These are phyloP conservation scores for Phortica magna DNA, from an alignment of 2,888 invertebrate genomes.

Conservation along the genomic window DNA sequence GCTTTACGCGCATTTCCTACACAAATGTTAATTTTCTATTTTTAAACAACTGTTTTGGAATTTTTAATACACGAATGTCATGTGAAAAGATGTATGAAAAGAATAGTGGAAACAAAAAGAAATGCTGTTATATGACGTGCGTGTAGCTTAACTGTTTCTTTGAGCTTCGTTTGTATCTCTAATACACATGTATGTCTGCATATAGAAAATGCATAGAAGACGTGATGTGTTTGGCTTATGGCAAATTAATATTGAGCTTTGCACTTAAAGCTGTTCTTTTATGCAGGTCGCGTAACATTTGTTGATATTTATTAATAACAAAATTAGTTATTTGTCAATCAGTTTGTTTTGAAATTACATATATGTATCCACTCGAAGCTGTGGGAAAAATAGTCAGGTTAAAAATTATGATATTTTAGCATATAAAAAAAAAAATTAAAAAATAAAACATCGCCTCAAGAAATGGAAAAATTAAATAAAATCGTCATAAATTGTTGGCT, in stretches of 20 bases:
- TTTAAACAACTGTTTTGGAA: neutral
- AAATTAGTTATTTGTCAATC: neutral
- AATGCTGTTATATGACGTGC: slow-evolving; percentile 30
- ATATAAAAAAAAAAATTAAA: neutral
- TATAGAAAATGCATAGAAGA: slow-evolving; percentile 6
- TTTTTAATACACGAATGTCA: neutral
- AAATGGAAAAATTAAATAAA: neutral
- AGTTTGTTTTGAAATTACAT: neutral
- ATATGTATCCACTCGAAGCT: neutral
- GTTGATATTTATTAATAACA: slow-evolving; percentile 10
- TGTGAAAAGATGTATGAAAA: neutral
- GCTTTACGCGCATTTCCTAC: slow-evolving; percentile 54
- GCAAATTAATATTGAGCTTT: slow-evolving; percentile 6
- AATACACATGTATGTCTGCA: neutral
- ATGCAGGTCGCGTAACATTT: neutral
- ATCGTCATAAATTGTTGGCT: no score
- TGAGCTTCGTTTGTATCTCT: neutral
- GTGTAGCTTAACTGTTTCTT: slow-evolving; percentile 21
- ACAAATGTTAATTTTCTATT: slow-evolving; percentile 59
- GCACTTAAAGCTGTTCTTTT: neutral
- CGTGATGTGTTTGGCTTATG: slow-evolving; percentile 27
- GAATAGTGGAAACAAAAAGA: neutral
- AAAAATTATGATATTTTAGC: neutral
- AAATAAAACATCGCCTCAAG: neutral
- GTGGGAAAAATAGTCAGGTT: neutral